Conservation (phyloP, 2,797 vertebrate species). For the Chloroceryle inda region DNA sequence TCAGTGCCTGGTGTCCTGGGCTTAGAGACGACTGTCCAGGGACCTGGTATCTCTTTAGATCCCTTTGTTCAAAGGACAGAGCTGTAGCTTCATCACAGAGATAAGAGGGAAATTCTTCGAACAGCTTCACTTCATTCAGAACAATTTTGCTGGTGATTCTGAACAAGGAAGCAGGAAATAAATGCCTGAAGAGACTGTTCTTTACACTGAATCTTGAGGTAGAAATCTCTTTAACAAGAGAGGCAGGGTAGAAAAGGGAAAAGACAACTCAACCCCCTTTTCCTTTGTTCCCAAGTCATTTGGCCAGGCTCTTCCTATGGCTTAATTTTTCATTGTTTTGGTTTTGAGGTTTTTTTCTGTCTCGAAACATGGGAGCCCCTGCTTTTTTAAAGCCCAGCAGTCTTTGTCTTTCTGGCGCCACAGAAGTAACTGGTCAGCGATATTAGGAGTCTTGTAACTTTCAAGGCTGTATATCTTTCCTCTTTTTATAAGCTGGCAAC, state of each 20-base stretch:
- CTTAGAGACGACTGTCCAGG: not conserved
- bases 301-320: not conserved
- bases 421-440: conserved; percentile 23
- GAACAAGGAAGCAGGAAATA: not conserved
- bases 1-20: not conserved
- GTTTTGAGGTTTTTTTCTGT: not conserved
- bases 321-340: not conserved
- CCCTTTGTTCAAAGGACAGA: not conserved
- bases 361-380: not conserved
- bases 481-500: conserved; percentile 59
- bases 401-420: not conserved
- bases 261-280: not conserved
- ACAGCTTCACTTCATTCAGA: not conserved
- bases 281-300: not conserved
- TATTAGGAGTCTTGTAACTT: conserved; percentile 14
- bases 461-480: conserved; percentile 33
- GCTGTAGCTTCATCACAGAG: not conserved
- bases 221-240: not conserved
- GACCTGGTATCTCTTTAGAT: not conserved
- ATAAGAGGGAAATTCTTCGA: not conserved
- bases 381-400: not conserved
- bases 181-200: not conserved
- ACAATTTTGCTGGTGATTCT: not conserved
- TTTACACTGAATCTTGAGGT: not conserved
- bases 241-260: not conserved